Percentiles rank a stretch among this genome's conserved stretches.
Conservation (phyloP, 23 tunicate genomes). For the Phallusia fumigata region DNA sequence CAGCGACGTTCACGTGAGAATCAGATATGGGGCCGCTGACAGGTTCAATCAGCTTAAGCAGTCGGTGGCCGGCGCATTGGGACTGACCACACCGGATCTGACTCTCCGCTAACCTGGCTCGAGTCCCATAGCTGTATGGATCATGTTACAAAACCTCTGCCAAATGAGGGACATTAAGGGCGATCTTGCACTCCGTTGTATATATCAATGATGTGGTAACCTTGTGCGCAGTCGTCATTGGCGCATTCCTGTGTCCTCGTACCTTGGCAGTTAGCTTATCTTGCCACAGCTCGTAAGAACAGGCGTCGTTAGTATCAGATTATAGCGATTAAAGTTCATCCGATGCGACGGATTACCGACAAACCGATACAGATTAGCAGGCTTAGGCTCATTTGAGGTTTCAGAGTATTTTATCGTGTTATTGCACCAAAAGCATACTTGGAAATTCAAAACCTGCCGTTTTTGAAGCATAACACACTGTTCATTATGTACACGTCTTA, state of each 20-base stretch:
- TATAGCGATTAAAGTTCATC: slow-evolving; percentile 3
- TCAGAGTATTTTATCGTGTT: background rate
- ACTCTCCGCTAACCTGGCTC: background rate
- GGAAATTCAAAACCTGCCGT: background rate
- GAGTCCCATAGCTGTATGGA: background rate
- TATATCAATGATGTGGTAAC: background rate
- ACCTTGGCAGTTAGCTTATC: background rate
- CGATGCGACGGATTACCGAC: slow-evolving; percentile 11
- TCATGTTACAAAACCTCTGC: background rate
- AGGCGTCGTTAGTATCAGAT: slow-evolving; percentile 6
- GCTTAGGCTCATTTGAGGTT: slow-evolving; percentile 9
- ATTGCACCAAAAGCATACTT: background rate
- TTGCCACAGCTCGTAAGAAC: background rate
- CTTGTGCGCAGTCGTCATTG: background rate
- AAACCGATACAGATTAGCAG: background rate
- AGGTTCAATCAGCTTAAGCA: background rate
- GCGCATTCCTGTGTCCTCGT: background rate
- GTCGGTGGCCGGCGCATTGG: background rate
- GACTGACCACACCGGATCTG: background rate
- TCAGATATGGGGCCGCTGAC: background rate
- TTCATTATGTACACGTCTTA: too few species aligned
- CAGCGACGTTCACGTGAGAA: background rate
- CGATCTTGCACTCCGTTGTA: background rate
- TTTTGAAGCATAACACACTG: too few species aligned
- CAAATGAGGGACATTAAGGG: slow-evolving; percentile 6